Conservation (phyloP, 2,797 vertebrate genomes). For the Falco novaeseelandiae region DNA sequence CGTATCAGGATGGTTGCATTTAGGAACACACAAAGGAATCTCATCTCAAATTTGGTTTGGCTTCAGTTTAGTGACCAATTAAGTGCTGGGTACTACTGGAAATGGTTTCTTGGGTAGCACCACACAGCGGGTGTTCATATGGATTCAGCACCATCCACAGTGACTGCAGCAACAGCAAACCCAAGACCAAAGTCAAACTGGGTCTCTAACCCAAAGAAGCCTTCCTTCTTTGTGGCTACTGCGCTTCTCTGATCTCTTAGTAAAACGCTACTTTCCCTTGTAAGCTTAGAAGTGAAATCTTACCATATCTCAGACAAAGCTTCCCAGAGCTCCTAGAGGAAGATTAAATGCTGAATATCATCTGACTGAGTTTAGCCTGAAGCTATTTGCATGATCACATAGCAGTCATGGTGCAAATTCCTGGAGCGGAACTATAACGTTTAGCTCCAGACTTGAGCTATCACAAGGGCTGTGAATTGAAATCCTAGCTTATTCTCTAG, state of each 20-base stretch:
- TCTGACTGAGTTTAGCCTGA: neutral
- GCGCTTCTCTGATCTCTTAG: neutral
- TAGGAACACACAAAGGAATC: neutral
- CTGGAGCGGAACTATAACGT: neutral
- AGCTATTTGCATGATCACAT: slow-evolving; percentile 28
- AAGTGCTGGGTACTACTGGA: neutral
- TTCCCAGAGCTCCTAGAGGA: neutral
- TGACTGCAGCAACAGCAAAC: neutral
- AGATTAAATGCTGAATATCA: slow-evolving; percentile 20
- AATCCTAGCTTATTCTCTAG: neutral
- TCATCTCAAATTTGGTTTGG: neutral
- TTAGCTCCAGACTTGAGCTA: neutral
- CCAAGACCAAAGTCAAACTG: neutral
- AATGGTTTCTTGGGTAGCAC: neutral
- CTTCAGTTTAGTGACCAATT: neutral
- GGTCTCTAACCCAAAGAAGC: neutral
- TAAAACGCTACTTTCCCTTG: neutral
- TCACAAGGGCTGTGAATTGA: neutral
- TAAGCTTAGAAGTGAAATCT: neutral
- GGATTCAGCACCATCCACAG: neutral
- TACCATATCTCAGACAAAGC: neutral
- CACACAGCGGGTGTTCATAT: neutral
- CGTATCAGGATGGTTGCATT: fast-evolving
- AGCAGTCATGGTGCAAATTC: neutral
- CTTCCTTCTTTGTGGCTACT: neutral